phyloP scores from a whole-genome alignment of 2,797 vertebrate genomes.

The Cyclopterus lumpus region DNA sequence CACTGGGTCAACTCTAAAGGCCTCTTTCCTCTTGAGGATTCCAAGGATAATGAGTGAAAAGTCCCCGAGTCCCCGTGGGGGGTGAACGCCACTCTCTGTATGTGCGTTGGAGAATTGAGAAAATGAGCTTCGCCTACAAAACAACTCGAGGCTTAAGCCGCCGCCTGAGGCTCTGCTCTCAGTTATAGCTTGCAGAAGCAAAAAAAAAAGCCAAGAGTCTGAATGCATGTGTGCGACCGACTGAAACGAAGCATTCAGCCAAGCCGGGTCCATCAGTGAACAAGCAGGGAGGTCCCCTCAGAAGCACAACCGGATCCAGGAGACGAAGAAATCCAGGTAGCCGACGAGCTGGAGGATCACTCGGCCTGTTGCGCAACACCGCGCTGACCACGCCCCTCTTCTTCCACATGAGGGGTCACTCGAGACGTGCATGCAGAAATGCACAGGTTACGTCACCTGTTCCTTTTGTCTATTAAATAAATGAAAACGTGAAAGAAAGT shows the following conservation, averaged over 20 bases:
- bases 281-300: constrained; percentile 36
- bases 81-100: constrained; percentile 7
- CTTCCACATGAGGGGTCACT: constrained; percentile 12
- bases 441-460: not conserved
- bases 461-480: not conserved
- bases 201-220: not conserved
- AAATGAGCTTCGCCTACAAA: constrained; percentile 43
- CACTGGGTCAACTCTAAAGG: constrained; percentile 12
- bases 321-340: constrained; percentile 22
- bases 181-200: constrained; percentile 9
- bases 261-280: constrained; percentile 18
- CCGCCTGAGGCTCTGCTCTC: constrained; percentile 26
- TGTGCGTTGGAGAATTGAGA: not conserved
- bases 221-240: not conserved
- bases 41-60: constrained; percentile 23
- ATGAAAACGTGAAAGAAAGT: not conserved
- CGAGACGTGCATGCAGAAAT: not conserved
- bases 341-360: not conserved
- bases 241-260: constrained; percentile 12
- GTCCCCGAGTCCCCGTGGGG: constrained; percentile 10
- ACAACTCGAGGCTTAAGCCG: constrained; percentile 1
- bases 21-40: not conserved
- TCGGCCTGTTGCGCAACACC: constrained; percentile 19
- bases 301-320: constrained; percentile 47
- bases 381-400: not conserved